Conservation (phyloP, 2,888 invertebrate genomes). For the Ommatoiulus sabulosus region DNA sequence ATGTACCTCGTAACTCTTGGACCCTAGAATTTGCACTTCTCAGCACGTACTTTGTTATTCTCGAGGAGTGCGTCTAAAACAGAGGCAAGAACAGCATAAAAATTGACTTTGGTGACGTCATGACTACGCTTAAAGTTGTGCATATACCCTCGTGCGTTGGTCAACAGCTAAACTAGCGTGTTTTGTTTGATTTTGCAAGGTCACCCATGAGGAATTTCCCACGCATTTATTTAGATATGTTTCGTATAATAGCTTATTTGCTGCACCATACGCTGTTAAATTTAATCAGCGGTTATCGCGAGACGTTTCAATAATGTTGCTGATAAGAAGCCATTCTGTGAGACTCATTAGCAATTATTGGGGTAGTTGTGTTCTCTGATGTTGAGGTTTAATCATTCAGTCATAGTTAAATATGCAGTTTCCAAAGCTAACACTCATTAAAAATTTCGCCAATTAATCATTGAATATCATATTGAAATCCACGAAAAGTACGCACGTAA, state of each 20-base stretch:
- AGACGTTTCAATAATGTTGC: no score
- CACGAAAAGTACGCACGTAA: no score
- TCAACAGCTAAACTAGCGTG: not conserved
- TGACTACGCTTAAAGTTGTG: not conserved
- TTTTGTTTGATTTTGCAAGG: not conserved
- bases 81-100: not conserved
- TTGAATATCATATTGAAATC: no score
- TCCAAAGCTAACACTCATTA: no score
- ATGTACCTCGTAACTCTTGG: not conserved
- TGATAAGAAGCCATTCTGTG: no score
- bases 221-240: not conserved
- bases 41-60: not conserved
- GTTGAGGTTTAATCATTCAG: no score
- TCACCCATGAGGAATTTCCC: not conserved
- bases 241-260: not conserved
- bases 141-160: not conserved
- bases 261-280: not conserved
- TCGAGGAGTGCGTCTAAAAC: not conserved
- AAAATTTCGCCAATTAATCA: no score
- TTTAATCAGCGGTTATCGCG: no score
- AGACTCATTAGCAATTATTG: no score
- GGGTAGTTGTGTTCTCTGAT: no score
- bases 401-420: no score
- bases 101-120: conserved; percentile 14
- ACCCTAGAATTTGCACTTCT: not conserved